These are phyloP conservation scores for Formica aserva DNA, from an alignment of 2,888 invertebrate genomes.

Conservation along the genomic window DNA sequence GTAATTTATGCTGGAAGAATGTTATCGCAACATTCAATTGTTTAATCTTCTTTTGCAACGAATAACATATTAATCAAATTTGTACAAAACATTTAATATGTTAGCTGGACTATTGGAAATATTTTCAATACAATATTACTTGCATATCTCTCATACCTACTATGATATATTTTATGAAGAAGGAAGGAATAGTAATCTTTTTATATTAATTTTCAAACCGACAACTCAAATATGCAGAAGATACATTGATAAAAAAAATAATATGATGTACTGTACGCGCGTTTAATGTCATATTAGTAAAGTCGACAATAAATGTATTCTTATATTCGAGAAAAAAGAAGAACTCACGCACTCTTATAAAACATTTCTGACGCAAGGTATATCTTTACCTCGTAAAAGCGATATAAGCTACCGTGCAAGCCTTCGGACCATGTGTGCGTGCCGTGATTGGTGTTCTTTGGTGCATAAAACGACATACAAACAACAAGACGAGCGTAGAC, in stretches of 20 bases:
- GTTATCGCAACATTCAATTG: not conserved
- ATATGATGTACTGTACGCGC: not conserved
- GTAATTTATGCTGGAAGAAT: not conserved
- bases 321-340: not conserved
- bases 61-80: not conserved
- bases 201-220: not conserved
- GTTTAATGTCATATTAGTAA: not conserved
- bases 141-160: not conserved
- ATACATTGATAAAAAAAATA: not conserved
- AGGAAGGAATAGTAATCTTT: not conserved
- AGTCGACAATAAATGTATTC: not conserved
- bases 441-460: constrained; percentile 37
- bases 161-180: not conserved
- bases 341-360: not conserved
- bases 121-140: not conserved
- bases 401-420: not conserved
- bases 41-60: not conserved
- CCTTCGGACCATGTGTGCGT: constrained; percentile 4
- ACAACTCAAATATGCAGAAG: not conserved
- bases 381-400: not conserved
- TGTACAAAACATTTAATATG: not conserved
- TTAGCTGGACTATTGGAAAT: not conserved
- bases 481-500: constrained; percentile 51
- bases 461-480: constrained; percentile 50
- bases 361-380: constrained; percentile 21